phyloP scores from a whole-genome alignment of 2,797 vertebrate species.

The Limnodromus scolopaceus region DNA sequence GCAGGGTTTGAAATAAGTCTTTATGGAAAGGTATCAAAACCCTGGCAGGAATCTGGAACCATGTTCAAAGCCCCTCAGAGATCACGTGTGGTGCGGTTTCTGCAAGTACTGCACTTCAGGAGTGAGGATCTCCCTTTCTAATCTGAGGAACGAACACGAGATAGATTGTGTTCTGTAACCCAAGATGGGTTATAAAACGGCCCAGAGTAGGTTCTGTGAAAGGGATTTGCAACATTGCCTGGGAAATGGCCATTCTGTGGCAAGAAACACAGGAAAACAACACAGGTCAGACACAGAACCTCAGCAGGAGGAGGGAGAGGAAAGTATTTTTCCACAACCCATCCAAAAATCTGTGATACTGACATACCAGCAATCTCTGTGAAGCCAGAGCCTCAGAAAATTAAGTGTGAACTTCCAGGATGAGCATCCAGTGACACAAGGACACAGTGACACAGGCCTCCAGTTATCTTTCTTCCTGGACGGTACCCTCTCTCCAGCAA shows the following conservation, averaged over 20 bases:
- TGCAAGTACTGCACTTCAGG: neutral
- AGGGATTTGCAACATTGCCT: neutral
- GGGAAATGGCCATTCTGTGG: neutral
- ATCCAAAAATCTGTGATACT: neutral
- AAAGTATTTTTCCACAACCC: neutral
- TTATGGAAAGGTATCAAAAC: neutral
- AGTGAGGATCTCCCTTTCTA: neutral
- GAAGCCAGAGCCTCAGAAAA: neutral
- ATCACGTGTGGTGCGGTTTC: accelerated
- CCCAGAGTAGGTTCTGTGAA: neutral
- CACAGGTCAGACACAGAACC: neutral
- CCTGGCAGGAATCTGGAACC: neutral
- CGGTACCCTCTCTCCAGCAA: accelerated
- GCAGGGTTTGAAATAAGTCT: neutral
- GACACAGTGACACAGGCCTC: neutral
- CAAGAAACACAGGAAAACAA: neutral
- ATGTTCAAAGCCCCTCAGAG: neutral
- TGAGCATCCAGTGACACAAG: neutral
- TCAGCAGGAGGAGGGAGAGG: neutral
- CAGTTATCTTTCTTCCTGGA: neutral
- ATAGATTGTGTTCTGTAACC: too few species aligned
- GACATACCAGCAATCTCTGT: neutral
- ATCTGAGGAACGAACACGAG: neutral
- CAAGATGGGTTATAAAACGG: neutral
- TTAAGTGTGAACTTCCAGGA: neutral